Conservation (phyloP, 2,888 invertebrate species). For the Rhamphomyia laevipes region DNA sequence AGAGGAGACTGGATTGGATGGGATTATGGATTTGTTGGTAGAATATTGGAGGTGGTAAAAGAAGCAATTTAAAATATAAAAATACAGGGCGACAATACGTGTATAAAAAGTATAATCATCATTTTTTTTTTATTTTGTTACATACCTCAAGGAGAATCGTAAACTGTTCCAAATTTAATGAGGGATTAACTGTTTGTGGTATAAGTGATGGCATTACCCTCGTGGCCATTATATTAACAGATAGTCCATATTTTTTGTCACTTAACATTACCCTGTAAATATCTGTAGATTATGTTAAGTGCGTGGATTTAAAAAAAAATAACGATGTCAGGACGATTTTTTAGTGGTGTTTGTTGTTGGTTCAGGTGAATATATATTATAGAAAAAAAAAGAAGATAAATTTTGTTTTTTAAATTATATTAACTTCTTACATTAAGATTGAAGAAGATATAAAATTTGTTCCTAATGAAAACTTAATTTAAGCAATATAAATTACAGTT, state of each 20-base stretch:
- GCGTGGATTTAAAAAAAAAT: too few species aligned
- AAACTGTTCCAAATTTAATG: conserved; percentile 71
- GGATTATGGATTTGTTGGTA: neutral
- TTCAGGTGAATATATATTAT: too few species aligned
- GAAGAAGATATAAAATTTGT: too few species aligned
- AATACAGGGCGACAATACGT: neutral
- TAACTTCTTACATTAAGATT: too few species aligned
- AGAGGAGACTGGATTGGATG: too few species aligned
- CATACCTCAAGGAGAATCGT: conserved; percentile 54
- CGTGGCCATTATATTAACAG: conserved; percentile 83
- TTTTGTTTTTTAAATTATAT: too few species aligned
- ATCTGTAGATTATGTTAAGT: conserved; percentile 46
- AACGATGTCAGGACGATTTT: too few species aligned
- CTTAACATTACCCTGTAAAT: conserved; percentile 83
- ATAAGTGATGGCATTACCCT: conserved; percentile 86
- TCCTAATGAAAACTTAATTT: too few species aligned
- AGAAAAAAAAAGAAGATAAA: too few species aligned
- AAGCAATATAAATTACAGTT: too few species aligned
- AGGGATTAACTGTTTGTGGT: conserved; percentile 85
- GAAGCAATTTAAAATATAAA: neutral
- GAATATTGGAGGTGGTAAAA: neutral
- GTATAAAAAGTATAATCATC: too few species aligned
- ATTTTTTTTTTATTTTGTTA: neutral
- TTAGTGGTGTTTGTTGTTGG: too few species aligned
- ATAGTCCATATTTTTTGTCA: conserved; percentile 83